Base-by-base conservation (phyloP, 2,888 invertebrate species). In the Melinaea marsaeus region DNA sequence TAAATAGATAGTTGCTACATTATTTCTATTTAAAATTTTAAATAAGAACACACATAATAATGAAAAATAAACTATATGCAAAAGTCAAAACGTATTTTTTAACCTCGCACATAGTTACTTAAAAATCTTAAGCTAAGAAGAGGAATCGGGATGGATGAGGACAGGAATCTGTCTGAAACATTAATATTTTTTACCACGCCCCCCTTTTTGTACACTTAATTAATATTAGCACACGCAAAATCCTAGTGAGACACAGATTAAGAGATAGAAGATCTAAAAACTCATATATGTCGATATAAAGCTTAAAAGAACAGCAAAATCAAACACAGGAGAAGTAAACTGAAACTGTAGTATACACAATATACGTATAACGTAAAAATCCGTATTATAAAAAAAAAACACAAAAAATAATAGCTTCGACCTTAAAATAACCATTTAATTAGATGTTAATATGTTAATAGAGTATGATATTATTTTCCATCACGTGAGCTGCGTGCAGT, bases 141-240 rank as follows among this genome's bases (percentile, higher is more conserved):
- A 65, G 45, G 65, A 67, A 65, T 51, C n/a, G 64, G 69, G 72
- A 66, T 64, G 62, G 66, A 69, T 68, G 65, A 71, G 72, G 69
- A 66, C 32, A 58, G 77, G 81, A 76, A 22, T 35, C 11, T 45
- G 33, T 84, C 88, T 88, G 88, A 74, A 84, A 86, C 66, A 76
- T 58, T 62, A 69, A 80, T 75, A 70, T 68, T 45, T 62, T 73
- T 65, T 67, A 68, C 61, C 61, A 60, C 57, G 42, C 46, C 75
- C 75, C 75, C 68, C 73, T 62, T 75, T 62, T 33, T 58, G 48
- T 35, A 61, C 55, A 55, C 13, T 33, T 32, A 7, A 34, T 13
- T 13, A 57, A 32, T 57, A 57, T 57, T 37, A 57, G 51, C 7
- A 51, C 22, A 9, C 51, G 7, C 46, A 7, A 32, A 32, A 51